Percentiles rank a stretch among this genome's conserved stretches.
Evolutionary conservation across 2,113 vertebrate genomes (phyloP).

Genomic region (Tympanuchus pallidicinctus): DNA sequence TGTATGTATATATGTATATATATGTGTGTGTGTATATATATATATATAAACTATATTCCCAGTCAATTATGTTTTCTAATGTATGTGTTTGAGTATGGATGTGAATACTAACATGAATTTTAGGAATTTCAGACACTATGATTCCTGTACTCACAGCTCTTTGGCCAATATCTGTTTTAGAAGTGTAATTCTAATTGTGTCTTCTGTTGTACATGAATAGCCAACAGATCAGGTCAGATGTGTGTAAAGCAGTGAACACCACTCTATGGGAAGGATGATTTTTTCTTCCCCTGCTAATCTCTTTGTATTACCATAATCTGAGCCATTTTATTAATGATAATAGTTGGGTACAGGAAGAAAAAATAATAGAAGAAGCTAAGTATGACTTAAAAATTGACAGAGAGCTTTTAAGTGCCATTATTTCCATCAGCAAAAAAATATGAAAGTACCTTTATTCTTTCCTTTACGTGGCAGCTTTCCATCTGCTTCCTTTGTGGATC

Average conservation of each 20-base stretch:
- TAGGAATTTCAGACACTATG: background rate
- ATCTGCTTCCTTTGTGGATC: background rate
- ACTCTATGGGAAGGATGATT: fast-evolving
- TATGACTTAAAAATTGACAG: background rate
- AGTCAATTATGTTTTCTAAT: background rate
- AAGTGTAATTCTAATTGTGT: background rate
- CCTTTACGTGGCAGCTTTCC: background rate
- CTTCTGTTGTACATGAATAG: background rate
- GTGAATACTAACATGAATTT: fast-evolving
- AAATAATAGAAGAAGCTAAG: fast-evolving
- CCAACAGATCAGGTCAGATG: background rate
- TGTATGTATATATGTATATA: no score
- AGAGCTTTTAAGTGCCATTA: background rate
- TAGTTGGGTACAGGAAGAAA: background rate
- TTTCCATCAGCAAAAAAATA: background rate
- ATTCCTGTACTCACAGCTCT: fast-evolving
- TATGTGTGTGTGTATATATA: no score
- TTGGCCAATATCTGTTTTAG: background rate
- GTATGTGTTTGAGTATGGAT: background rate
- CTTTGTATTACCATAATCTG: background rate
- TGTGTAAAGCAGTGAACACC: background rate
- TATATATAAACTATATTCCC: background rate
- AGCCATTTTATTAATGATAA: background rate
- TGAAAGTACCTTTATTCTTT: background rate
- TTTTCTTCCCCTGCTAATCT: background rate